Conservation (phyloP, 2,113 vertebrate genomes). For the Cervus canadensis region DNA sequence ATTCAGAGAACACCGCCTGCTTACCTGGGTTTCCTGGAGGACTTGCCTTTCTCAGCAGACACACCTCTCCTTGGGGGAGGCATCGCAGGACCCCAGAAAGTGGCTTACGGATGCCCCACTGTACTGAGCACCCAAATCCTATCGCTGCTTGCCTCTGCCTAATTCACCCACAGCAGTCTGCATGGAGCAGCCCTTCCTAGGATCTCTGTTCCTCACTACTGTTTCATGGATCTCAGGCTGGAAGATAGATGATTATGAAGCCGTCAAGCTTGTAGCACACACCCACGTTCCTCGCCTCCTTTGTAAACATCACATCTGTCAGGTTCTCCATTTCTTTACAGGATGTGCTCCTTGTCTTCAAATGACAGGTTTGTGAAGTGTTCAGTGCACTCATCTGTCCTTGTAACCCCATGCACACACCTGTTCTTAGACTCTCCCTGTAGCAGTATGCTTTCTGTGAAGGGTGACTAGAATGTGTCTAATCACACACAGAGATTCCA, state of each 20-base stretch:
- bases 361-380: background rate
- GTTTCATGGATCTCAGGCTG: background rate
- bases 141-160: background rate
- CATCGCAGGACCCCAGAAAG: background rate
- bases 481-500: background rate
- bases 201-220: accelerated
- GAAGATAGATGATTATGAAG: background rate
- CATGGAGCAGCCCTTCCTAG: background rate
- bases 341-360: background rate
- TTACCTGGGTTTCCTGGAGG: slow-evolving; percentile 53
- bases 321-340: slow-evolving; percentile 58
- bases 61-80: slow-evolving; percentile 35
- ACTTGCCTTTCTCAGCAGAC: slow-evolving; percentile 30
- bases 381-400: background rate
- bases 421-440: background rate
- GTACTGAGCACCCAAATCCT: background rate
- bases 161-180: background rate
- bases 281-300: slow-evolving; percentile 3
- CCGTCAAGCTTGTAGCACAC: background rate
- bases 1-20: slow-evolving; percentile 46
- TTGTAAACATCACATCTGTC: background rate
- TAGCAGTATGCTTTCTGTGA: background rate
- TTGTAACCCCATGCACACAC: background rate
- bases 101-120: background rate
- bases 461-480: background rate